Conservation (phyloP, 1,140 invertebrate genomes). For the Drosophila arawakana region DNA sequence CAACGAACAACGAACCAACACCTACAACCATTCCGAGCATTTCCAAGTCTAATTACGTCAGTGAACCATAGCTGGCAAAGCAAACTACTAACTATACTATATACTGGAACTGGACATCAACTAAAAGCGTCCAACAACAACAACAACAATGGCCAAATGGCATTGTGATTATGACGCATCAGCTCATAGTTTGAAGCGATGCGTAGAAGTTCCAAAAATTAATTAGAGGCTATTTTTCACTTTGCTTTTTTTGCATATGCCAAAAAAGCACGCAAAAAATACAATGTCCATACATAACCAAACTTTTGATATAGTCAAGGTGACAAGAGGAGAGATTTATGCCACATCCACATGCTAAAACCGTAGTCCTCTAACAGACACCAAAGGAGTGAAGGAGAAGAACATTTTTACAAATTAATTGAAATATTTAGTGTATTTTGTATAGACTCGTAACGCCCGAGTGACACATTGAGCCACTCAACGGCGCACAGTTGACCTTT, state of each 20-base stretch:
- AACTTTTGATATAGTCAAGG: slow-evolving; percentile 54
- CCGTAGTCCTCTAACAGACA: not conserved
- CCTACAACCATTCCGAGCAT: slow-evolving; percentile 26
- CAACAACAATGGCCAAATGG: slow-evolving; percentile 39
- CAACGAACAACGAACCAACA: slow-evolving; percentile 26
- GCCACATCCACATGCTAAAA: slow-evolving; percentile 49
- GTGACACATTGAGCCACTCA: slow-evolving; percentile 32
- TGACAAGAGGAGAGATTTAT: slow-evolving; percentile 58
- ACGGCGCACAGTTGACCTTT: slow-evolving; percentile 57
- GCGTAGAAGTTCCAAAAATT: slow-evolving; percentile 48
- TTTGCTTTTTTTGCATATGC: slow-evolving; percentile 55
- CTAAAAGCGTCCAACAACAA: slow-evolving; percentile 51
- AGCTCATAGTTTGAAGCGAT: slow-evolving; percentile 26
- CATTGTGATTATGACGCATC: slow-evolving; percentile 51
- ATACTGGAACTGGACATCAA: slow-evolving; percentile 43
- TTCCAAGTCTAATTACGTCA: slow-evolving; percentile 78
- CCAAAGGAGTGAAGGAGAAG: not conserved
- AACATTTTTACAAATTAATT: slow-evolving; percentile 17
- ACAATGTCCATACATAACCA: slow-evolving; percentile 38
- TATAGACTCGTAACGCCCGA: slow-evolving; percentile 9
- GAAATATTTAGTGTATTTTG: slow-evolving; percentile 18
- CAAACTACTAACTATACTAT: slow-evolving; percentile 30
- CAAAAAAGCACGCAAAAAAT: slow-evolving; percentile 41
- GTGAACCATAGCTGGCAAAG: slow-evolving; percentile 35
- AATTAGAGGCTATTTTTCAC: slow-evolving; percentile 59